Conservation (phyloP, 1,140 invertebrate species). For the Halyomorpha halys region DNA sequence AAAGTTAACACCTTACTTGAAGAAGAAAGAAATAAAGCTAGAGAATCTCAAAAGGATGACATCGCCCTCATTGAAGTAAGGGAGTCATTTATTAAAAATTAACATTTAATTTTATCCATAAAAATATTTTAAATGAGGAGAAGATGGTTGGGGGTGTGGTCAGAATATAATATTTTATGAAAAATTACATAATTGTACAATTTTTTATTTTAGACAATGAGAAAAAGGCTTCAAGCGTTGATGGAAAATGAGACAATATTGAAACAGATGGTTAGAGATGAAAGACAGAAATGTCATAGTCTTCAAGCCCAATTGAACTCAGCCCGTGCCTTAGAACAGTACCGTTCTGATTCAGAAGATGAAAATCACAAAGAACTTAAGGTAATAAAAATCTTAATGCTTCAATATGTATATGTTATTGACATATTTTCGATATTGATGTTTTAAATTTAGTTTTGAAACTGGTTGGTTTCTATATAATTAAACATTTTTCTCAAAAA, state of each 20-base stretch:
- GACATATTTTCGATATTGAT: too few relatives aligned
- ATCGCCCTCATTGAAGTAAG: slow-evolving; percentile 36
- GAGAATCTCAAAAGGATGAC: slow-evolving; percentile 34
- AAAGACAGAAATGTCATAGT: slow-evolving; percentile 10
- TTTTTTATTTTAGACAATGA: slow-evolving; percentile 44
- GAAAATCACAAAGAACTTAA: slow-evolving; percentile 4
- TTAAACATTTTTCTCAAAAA: too few relatives aligned
- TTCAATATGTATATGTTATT: too few relatives aligned
- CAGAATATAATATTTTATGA: too few relatives aligned
- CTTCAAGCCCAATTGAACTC: slow-evolving; percentile 20
- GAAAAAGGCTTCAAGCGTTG: slow-evolving; percentile 47
- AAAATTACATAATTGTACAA: too few relatives aligned
- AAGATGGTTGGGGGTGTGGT: too few relatives aligned
- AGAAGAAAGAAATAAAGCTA: slow-evolving; percentile 32
- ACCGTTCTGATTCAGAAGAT: slow-evolving; percentile 20
- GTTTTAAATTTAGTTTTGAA: too few relatives aligned
- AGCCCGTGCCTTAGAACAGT: slow-evolving; percentile 19
- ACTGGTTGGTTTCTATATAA: too few relatives aligned
- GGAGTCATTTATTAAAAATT: not conserved
- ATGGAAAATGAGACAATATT: slow-evolving; percentile 50
- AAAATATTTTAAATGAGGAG: too few relatives aligned
- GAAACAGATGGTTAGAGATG: slow-evolving; percentile 32
- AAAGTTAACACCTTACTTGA: slow-evolving; percentile 34
- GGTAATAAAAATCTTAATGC: too few relatives aligned
- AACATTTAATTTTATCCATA: too few relatives aligned